Evolutionary conservation across 2,797 vertebrate species (phyloP).

Genomic region (Microctenopoma stevenorrisi): DNA sequence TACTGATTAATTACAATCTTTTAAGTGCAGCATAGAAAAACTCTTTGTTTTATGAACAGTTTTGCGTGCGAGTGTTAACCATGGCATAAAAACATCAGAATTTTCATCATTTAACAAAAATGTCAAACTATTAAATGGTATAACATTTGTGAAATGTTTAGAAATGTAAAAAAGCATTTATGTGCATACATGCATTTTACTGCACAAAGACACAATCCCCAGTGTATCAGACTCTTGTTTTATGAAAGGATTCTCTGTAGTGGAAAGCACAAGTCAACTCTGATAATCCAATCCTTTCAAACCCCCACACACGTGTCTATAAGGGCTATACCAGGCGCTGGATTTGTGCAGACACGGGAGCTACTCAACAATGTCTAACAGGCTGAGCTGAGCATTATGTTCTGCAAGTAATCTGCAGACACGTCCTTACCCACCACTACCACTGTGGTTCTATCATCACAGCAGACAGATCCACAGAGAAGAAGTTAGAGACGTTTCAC

Average conservation of each 20-base stretch:
- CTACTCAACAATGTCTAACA: slow-evolving; percentile 39
- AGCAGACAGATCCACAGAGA: neutral
- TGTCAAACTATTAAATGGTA: too few species aligned
- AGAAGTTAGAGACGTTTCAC: neutral
- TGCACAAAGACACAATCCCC: neutral
- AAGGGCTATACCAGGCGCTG: slow-evolving; percentile 28
- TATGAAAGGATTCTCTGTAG: slow-evolving; percentile 44
- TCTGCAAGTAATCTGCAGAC: slow-evolving; percentile 13
- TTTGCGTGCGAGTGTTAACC: too few species aligned
- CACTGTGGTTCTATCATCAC: neutral
- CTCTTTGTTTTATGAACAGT: neutral
- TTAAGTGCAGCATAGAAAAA: neutral
- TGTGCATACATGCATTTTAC: neutral
- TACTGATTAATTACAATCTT: neutral
- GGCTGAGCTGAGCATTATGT: slow-evolving; percentile 49
- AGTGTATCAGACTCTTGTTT: slow-evolving; percentile 23
- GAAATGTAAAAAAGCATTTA: slow-evolving; percentile 1
- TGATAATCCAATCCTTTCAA: slow-evolving; percentile 68
- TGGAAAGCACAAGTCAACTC: slow-evolving; percentile 36
- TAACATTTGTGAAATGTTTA: neutral
- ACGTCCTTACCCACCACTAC: neutral
- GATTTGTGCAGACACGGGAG: slow-evolving; percentile 52
- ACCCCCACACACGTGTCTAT: slow-evolving; percentile 56
- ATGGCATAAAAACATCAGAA: too few species aligned
- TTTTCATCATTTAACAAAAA: too few species aligned